Evolutionary conservation across 2,113 vertebrate species (phyloP).

Genomic region (Oryzias melastigma): DNA sequence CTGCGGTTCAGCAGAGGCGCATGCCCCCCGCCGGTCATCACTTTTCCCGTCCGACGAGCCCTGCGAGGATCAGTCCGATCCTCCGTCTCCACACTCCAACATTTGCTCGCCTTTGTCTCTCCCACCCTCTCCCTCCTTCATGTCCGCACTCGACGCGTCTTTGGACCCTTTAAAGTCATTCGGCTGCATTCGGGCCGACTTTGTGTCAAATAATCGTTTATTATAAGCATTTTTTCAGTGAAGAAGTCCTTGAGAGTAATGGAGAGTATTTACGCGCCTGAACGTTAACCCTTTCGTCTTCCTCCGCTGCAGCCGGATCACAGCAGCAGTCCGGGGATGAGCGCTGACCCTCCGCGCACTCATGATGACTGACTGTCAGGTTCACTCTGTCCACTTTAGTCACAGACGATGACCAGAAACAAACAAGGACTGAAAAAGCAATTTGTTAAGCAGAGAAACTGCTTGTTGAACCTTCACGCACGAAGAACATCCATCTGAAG

Average conservation of each 20-base stretch:
- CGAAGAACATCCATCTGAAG: too few relatives aligned
- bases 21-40: slow-evolving; percentile 26
- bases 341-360: not conserved
- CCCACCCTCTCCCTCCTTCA: not conserved
- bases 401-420: too few relatives aligned
- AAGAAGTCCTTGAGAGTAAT: slow-evolving; percentile 51
- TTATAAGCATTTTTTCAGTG: slow-evolving; percentile 47
- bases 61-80: slow-evolving; percentile 11
- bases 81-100: not conserved
- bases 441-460: too few relatives aligned
- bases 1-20: not conserved
- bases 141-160: slow-evolving; percentile 7
- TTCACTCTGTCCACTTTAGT: too few relatives aligned
- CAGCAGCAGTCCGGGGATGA: not conserved
- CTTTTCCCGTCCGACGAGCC: slow-evolving; percentile 31
- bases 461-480: too few relatives aligned
- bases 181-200: slow-evolving; percentile 5
- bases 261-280: slow-evolving; percentile 77
- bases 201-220: not conserved
- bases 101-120: not conserved
- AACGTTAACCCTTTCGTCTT: slow-evolving; percentile 75
- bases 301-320: slow-evolving; percentile 8
- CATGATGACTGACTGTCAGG: too few relatives aligned
- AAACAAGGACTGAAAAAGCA: too few relatives aligned
- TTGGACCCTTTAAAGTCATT: slow-evolving; percentile 4